Evolutionary conservation across 1,140 invertebrate species (phyloP), one percentile per base, ranked within the genome.

Genomic region (Anastrepha obliqua): DNA sequence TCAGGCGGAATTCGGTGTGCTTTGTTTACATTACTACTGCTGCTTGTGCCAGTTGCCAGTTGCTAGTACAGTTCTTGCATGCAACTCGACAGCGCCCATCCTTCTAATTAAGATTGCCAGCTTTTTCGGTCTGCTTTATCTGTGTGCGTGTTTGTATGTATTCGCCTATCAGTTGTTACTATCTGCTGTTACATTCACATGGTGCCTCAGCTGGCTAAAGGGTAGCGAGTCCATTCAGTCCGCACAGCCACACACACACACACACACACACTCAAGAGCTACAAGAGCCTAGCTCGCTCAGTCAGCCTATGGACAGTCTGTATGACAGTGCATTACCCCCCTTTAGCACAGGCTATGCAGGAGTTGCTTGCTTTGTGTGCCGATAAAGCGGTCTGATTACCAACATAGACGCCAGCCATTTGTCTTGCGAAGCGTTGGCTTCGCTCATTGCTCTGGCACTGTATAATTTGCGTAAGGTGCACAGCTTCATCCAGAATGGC

Each of bases 371-470:
- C 9, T 62, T 47, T 7, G 15, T 47, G 13, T 39, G 39, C 17
- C 44, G 67, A 74, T 74, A 47, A 47, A 74, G n/a, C 67, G 42
- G 13, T 74, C 67, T 74, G 67, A 74, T 74, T 74, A 74, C 67
- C 44, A 17, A 4, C 67, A 8, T 44, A 47, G 42, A 44, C 42
- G 42, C 42, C 67, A 47, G 39, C 15, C 67, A 47, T 74, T 74
- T 74, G 67, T 74, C 67, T 74, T 74, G 44, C 20, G 64, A 42
- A 13, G 9, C 29, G 64, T 20, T 67, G 11, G 39, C 64, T 67
- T 29, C 39, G 11, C 29, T 67, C 64, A 67, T 67, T 39, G 29
- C 8, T 4, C 29, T 0, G 29, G 2, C 9, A 29, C 29, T 67
- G 64, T 42, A 2, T n/a, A 7, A 67, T 4, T 67, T 67, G 13